These are phyloP conservation scores for Carterocephalus palaemon DNA, from an alignment of 2,888 invertebrate species.

Conservation along the genomic window DNA sequence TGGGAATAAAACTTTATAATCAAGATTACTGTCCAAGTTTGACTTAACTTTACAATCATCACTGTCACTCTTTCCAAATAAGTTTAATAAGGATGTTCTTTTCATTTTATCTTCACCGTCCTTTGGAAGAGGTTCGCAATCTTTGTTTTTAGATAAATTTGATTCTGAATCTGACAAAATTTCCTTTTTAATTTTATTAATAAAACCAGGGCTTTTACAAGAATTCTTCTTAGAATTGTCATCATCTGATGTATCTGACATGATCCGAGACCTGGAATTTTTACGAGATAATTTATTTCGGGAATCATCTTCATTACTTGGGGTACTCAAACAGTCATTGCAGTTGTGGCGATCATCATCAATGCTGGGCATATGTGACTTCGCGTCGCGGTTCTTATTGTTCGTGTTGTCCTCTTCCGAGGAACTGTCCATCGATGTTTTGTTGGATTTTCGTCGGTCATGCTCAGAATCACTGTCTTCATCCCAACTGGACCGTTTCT, in stretches of 20 bases:
- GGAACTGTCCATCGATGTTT: slow-evolving; percentile 74
- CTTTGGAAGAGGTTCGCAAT: slow-evolving; percentile 40
- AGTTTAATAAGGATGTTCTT: slow-evolving; percentile 60
- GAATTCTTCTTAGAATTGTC: slow-evolving; percentile 77
- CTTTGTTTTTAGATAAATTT: slow-evolving; percentile 42
- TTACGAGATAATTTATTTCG: slow-evolving; percentile 81
- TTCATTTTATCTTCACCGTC: slow-evolving; percentile 53
- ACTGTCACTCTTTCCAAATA: slow-evolving; percentile 71
- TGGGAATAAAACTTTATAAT: slow-evolving; percentile 51
- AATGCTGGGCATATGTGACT: slow-evolving; percentile 62
- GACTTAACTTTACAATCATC: slow-evolving; percentile 67
- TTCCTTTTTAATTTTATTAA: slow-evolving; percentile 77
- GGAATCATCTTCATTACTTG: slow-evolving; percentile 71
- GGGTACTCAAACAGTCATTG: slow-evolving; percentile 70
- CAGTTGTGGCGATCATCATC: slow-evolving; percentile 68
- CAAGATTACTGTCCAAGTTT: slow-evolving; percentile 54
- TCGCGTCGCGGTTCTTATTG: slow-evolving; percentile 67
- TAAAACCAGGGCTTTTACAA: slow-evolving; percentile 57
- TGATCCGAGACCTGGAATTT: slow-evolving; percentile 84
- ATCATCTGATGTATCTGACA: slow-evolving; percentile 88
- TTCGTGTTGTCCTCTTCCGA: slow-evolving; percentile 74
- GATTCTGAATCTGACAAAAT: slow-evolving; percentile 72
- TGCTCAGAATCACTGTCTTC: slow-evolving; percentile 88
- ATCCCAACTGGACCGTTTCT: slow-evolving; percentile 94
- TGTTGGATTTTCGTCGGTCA: slow-evolving; percentile 60